These are phyloP conservation scores for Zalophus californianus DNA, from an alignment of 2,797 vertebrate genomes.

Conservation along the genomic window DNA sequence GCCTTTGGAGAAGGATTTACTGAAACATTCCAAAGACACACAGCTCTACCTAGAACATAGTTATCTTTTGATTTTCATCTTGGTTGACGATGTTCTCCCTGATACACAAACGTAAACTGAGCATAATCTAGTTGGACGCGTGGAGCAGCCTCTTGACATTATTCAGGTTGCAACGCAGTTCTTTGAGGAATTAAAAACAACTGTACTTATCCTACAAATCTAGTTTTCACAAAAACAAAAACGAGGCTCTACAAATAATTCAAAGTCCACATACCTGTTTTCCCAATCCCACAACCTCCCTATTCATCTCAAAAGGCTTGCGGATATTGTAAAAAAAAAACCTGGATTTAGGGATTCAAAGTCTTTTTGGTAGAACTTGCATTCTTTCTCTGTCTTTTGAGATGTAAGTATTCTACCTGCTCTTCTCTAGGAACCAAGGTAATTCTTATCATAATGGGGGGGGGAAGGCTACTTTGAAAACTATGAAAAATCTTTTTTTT, in stretches of 20 bases:
- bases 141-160: background rate
- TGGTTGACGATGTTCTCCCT: background rate
- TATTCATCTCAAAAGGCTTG: background rate
- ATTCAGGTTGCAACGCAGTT: background rate
- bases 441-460: background rate
- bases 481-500: background rate
- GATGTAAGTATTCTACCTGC: background rate
- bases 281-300: background rate
- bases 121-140: background rate
- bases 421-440: background rate
- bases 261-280: background rate
- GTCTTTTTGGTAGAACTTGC: background rate
- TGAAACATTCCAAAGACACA: background rate
- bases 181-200: background rate
- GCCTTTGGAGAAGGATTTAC: background rate
- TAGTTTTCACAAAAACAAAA: background rate
- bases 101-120: background rate
- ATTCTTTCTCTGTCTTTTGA: background rate
- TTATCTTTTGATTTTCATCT: background rate
- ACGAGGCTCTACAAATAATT: background rate
- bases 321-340: background rate
- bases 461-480: background rate
- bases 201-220: background rate
- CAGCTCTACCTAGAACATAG: background rate
- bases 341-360: background rate